These are phyloP conservation scores for Drosophila gaucha DNA, from an alignment of 2,888 invertebrate genomes.

Conservation along the genomic window DNA sequence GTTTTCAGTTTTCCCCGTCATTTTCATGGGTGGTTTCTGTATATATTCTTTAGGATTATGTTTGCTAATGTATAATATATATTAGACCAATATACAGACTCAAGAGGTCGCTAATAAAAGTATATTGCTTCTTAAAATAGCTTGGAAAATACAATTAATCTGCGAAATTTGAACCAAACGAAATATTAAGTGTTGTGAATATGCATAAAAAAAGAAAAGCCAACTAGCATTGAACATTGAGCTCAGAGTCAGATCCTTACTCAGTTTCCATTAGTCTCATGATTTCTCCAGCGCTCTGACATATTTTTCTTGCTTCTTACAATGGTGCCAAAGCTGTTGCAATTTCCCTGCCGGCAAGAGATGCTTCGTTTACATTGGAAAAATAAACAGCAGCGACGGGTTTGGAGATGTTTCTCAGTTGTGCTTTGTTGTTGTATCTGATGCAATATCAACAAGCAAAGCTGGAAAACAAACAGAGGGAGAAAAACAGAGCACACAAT, in stretches of 20 bases:
- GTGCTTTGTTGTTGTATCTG: slow-evolving; percentile 25
- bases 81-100: slow-evolving; percentile 16
- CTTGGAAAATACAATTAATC: too few relatives aligned
- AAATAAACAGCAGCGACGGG: slow-evolving; percentile 5
- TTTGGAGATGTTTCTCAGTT: slow-evolving; percentile 2
- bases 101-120: too few relatives aligned
- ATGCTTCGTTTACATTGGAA: slow-evolving; percentile 27
- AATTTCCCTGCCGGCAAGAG: slow-evolving; percentile 21
- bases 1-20: too few relatives aligned
- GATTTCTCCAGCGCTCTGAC: slow-evolving; percentile 22
- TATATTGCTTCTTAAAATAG: too few relatives aligned
- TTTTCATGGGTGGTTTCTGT: too few relatives aligned
- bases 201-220: not conserved
- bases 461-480: slow-evolving; percentile 19
- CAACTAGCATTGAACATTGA: not conserved
- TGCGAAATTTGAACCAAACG: too few relatives aligned
- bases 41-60: too few relatives aligned
- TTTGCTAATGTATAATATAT: slow-evolving; percentile 17
- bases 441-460: slow-evolving; percentile 43
- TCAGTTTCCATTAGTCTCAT: not conserved
- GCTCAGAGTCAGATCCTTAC: not conserved
- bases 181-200: too few relatives aligned
- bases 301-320: slow-evolving; percentile 28
- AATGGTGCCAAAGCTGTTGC: slow-evolving; percentile 43
- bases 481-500: slow-evolving; percentile 2